Base-by-base conservation (phyloP, 1,140 invertebrate genomes). In the Agrilus planipennis region DNA sequence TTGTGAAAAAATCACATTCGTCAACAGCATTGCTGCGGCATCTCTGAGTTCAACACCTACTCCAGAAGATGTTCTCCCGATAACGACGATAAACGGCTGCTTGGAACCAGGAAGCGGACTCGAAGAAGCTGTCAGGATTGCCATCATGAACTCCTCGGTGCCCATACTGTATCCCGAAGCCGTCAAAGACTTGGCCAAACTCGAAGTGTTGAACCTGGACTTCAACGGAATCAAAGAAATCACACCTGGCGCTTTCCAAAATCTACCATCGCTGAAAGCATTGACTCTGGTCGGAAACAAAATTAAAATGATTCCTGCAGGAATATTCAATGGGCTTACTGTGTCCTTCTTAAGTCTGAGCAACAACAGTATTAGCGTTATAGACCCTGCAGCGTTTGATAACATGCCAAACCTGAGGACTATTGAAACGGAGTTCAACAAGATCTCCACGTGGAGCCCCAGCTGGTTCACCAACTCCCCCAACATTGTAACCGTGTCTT, bases 401-500 rank as follows among this genome's bases (percentile, higher is more conserved):
- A 41, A 57, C 41, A 49, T 60, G 38, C 49, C 54, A 0, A 50
- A 57, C 23, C 47, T 60, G 19, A 48, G 17, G n/a, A 42, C 52
- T 12, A 31, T 60, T 11, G 46, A 45, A 15, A 40, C 58, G n/a
- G 47, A 58, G 31, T 44, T 57, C 31, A 60, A 60, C 35, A 52
- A 46, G 25, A 36, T 60, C n/a, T 25, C 38, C 6, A 29, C 36
- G 25, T 57, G 55, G 50, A 48, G 53, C 20, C 41, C 31, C 9
- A 44, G 53, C 19, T 60, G 58, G 58, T 60, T 60, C 40, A 29
- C 37, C 25, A 35, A 44, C 22, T 55, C 44, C 38, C 55, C 58
- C 3, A 49, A 52, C 25, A 51, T 60, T 2, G 42, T 34, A 2
- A 44, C 44, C n/a, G 29, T 60, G 10, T 55, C 56, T 47, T 57